These are phyloP conservation scores for Formicarius rufipectus DNA, from an alignment of 2,113 vertebrate species.

Conservation along the genomic window DNA sequence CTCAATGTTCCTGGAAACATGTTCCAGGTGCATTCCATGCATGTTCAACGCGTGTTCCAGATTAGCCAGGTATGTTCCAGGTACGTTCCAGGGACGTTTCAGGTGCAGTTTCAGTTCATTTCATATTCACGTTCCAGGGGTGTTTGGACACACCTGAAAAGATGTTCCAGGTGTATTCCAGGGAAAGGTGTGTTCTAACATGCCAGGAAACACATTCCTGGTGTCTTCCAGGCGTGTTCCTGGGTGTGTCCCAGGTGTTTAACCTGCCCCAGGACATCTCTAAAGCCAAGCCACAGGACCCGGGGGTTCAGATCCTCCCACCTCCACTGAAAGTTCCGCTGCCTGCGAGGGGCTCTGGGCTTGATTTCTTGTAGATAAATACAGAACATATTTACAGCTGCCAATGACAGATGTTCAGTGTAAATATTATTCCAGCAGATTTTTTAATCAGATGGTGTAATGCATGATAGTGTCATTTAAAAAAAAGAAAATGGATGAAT, in stretches of 20 bases:
- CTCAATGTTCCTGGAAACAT: not conserved
- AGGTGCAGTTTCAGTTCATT: not conserved
- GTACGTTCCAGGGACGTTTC: not conserved
- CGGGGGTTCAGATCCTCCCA: fast-evolving
- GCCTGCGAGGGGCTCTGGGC: conserved; percentile 21
- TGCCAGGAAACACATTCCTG: not conserved
- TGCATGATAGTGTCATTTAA: conserved; percentile 36
- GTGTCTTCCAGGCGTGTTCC: not conserved
- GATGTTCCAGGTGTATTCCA: not conserved
- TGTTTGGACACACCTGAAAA: no score
- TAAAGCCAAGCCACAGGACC: fast-evolving
- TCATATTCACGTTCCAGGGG: not conserved
- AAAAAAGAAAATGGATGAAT: not conserved
- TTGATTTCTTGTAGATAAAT: conserved; percentile 37
- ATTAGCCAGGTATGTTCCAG: not conserved
- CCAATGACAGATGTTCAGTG: conserved; percentile 63
- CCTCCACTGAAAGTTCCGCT: not conserved
- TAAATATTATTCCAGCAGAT: conserved; percentile 64
- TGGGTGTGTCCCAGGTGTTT: not conserved
- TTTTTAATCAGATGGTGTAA: conserved; percentile 68
- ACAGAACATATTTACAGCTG: conserved; percentile 60
- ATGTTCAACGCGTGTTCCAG: no score
- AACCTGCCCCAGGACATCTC: not conserved
- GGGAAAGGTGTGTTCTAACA: not conserved
- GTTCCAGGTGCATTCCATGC: not conserved